A percentile compares a stretch with the other conserved stretches of the same genome.
Conservation (phyloP, 2,797 vertebrate genomes). For the Pseudomugil gertrudae region DNA sequence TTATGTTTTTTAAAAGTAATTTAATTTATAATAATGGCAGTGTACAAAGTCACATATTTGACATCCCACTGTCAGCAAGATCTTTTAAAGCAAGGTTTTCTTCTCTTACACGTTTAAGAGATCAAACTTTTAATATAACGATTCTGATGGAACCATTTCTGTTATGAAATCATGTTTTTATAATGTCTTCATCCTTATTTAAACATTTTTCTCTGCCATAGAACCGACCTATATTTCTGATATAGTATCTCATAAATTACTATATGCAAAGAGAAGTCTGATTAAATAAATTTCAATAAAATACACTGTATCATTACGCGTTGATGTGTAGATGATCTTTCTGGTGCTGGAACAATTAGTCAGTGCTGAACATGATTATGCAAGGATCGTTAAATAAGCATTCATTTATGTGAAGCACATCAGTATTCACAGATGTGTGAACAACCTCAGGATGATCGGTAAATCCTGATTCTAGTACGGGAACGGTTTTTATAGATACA, state of each 20-base stretch:
- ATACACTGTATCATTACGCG: background rate
- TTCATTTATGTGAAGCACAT: background rate
- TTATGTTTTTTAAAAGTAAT: background rate
- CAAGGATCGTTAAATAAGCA: background rate
- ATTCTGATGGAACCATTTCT: background rate
- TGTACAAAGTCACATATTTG: background rate
- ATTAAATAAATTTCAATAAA: background rate
- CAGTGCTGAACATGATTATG: background rate
- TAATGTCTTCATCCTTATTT: too few species aligned
- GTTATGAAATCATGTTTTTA: background rate
- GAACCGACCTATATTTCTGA: too few species aligned
- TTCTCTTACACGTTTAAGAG: background rate
- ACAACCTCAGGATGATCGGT: background rate
- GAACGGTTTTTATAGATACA: background rate
- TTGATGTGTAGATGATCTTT: background rate
- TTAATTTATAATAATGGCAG: background rate
- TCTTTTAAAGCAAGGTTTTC: background rate
- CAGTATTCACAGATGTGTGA: background rate
- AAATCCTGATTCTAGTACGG: background rate
- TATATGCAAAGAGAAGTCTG: background rate
- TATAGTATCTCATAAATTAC: background rate
- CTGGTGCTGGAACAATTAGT: background rate
- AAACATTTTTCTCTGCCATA: too few species aligned
- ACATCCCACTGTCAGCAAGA: background rate
- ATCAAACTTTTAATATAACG: background rate